These are phyloP conservation scores for Eriocheir sinensis DNA, from an alignment of 1,140 invertebrate genomes.

Conservation along the genomic window DNA sequence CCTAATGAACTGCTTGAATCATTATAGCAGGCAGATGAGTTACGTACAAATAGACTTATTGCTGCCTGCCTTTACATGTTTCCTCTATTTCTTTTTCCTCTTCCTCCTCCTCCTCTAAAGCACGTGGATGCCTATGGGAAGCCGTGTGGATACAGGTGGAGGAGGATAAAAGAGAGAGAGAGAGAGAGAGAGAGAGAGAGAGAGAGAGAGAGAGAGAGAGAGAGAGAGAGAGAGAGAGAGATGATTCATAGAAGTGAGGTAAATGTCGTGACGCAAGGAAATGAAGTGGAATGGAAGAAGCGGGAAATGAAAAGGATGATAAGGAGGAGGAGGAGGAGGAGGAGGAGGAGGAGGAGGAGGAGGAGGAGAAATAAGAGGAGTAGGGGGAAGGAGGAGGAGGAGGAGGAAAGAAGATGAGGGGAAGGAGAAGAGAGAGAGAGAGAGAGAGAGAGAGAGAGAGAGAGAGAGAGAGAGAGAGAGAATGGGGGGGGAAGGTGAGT, in stretches of 20 bases:
- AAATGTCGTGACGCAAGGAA: too few relatives aligned
- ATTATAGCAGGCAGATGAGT: too few relatives aligned
- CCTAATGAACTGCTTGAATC: too few relatives aligned
- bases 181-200: conserved; percentile 29
- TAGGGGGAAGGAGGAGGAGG: not conserved
- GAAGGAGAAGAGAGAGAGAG: conserved; percentile 7
- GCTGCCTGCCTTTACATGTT: too few relatives aligned
- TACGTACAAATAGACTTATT: too few relatives aligned
- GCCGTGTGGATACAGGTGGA: not conserved
- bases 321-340: not conserved
- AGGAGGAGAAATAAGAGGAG: not conserved
- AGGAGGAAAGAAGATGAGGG: too few relatives aligned
- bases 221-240: not conserved
- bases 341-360: not conserved
- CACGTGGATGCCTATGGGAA: not conserved
- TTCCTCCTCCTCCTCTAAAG: not conserved
- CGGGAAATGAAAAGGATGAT: too few relatives aligned
- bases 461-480: conserved; percentile 45
- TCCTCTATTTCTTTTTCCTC: too few relatives aligned
- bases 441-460: not conserved
- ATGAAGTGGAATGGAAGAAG: too few relatives aligned
- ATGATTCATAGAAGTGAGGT: too few relatives aligned
- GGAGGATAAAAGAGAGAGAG: not conserved
- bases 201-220: not conserved
- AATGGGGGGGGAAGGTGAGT: not conserved